Percentiles rank a stretch among this genome's conserved stretches.
Evolutionary conservation across 2,113 vertebrate species (phyloP).

Genomic region (Patagioenas fasciata): DNA sequence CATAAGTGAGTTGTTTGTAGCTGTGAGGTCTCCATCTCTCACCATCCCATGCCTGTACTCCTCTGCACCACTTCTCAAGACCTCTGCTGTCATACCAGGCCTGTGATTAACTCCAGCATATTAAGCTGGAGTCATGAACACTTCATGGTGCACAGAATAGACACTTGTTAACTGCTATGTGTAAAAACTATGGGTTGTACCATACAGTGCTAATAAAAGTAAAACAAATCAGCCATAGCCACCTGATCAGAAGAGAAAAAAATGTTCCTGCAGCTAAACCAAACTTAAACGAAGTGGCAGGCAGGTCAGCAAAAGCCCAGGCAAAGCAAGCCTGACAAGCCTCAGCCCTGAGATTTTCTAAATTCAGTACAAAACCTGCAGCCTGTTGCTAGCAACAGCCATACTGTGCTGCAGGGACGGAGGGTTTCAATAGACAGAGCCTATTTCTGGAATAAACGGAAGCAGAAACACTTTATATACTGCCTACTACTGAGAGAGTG

Average conservation of each 20-base stretch:
- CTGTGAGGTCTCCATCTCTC: neutral
- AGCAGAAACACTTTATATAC: neutral
- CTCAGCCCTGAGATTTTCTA: neutral
- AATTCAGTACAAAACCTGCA: neutral
- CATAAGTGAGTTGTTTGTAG: neutral
- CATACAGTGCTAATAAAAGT: neutral
- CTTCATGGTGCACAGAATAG: neutral
- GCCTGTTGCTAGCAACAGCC: neutral
- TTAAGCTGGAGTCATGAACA: neutral
- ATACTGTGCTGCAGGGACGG: neutral
- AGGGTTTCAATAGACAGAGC: neutral
- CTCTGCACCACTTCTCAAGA: neutral
- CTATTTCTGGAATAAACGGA: neutral
- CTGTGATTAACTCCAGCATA: fast-evolving
- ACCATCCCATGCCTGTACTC: neutral
- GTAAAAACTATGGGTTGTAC: neutral
- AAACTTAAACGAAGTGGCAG: neutral
- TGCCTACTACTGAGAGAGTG: neutral
- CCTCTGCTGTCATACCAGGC: neutral
- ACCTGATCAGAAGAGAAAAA: neutral
- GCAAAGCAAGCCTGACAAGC: neutral
- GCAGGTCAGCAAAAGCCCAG: neutral
- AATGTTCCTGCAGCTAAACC: neutral
- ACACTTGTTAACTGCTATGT: neutral
- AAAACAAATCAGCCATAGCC: neutral